Evolutionary conservation across 2,113 vertebrate genomes (phyloP).

Genomic region (Tamias sibiricus): DNA sequence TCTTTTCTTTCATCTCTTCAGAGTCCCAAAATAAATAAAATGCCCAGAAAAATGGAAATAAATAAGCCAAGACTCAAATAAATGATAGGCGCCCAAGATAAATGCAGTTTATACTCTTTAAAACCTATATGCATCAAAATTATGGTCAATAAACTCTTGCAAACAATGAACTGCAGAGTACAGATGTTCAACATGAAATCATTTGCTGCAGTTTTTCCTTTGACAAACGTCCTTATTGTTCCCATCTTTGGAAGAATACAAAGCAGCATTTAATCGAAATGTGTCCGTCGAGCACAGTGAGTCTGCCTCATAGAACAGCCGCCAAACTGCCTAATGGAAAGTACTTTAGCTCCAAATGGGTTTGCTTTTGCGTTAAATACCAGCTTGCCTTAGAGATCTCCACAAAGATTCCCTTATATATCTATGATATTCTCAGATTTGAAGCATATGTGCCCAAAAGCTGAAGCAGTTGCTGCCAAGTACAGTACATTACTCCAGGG

Average conservation of each 20-base stretch:
- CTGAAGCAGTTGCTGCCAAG: conserved; percentile 82
- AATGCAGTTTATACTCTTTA: conserved; percentile 85
- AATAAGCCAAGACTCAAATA: conserved; percentile 80
- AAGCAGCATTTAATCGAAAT: conserved; percentile 89
- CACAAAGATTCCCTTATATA: conserved; percentile 85
- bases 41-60: conserved; percentile 78
- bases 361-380: conserved; percentile 90
- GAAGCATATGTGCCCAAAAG: conserved; percentile 88
- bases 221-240: conserved; percentile 89
- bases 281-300: conserved; percentile 84
- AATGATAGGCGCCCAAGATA: conserved; percentile 78
- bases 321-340: conserved; percentile 89
- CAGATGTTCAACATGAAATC: conserved; percentile 90
- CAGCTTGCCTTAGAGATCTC: conserved; percentile 89
- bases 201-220: conserved; percentile 89
- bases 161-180: conserved; percentile 82
- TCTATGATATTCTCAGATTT: conserved; percentile 87
- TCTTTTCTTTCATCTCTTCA: conserved; percentile 70
- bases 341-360: conserved; percentile 89
- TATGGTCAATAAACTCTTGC: conserved; percentile 89
- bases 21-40: conserved; percentile 77
- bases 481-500: conserved; percentile 85
- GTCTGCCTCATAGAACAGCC: conserved; percentile 87
- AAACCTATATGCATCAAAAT: conserved; percentile 90
- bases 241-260: conserved; percentile 86